Conservation (phyloP, 23 tunicate genomes). For the Phallusia fumigata region DNA sequence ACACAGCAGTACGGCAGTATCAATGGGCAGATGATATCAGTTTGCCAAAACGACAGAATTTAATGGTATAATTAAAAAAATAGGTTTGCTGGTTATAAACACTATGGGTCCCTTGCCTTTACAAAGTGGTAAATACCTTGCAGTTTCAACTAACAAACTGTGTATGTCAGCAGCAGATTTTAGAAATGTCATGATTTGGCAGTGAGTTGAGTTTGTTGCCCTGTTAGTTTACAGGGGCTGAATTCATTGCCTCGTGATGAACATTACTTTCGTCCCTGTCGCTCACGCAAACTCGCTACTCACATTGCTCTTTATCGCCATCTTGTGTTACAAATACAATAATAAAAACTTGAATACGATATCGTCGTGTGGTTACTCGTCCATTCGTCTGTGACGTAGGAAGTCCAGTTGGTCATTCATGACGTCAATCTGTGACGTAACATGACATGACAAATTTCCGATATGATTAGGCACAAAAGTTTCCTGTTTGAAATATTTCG, state of each 20-base stretch:
- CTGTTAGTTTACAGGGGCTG: slow-evolving; percentile 70
- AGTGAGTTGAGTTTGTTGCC: slow-evolving; percentile 85
- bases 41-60: no score
- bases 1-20: no score
- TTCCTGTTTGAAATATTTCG: no score
- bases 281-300: neutral
- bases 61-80: no score
- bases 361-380: neutral
- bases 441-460: no score
- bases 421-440: neutral
- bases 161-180: no score
- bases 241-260: slow-evolving; percentile 63
- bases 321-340: neutral
- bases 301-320: neutral
- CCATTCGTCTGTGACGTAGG: neutral
- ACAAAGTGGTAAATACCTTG: no score
- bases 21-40: no score
- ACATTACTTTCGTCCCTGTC: slow-evolving; percentile 20
- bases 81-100: no score
- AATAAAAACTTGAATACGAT: neutral
- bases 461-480: no score
- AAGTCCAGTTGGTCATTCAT: slow-evolving; percentile 22
- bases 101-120: no score
- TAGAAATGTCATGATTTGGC: slow-evolving; percentile 64
- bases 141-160: no score